phyloP scores from a whole-genome alignment of 1,140 invertebrate species.

The Atta colombica region DNA sequence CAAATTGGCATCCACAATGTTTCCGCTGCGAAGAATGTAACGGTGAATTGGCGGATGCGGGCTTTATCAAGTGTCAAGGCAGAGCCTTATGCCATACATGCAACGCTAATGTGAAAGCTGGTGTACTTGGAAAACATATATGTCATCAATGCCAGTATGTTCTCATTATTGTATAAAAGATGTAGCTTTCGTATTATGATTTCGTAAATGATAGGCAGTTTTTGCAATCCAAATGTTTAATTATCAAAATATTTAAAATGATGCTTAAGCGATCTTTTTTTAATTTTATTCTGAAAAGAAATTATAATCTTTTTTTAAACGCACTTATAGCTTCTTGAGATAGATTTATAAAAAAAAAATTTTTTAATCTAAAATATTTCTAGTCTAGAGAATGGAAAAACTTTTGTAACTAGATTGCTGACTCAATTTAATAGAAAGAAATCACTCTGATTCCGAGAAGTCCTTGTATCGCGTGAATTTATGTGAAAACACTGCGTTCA shows the following conservation, averaged over 20 bases:
- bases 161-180: conserved; percentile 34
- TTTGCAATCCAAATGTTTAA: not conserved
- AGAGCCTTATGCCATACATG: conserved; percentile 98
- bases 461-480: too few species aligned
- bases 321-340: not conserved
- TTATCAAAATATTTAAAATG: not conserved
- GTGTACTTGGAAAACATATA: conserved; percentile 98
- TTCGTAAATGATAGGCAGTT: not conserved
- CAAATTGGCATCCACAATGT: conserved; percentile 99
- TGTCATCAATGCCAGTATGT: conserved; percentile 99
- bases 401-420: too few species aligned
- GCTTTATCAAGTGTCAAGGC: conserved; percentile 98
- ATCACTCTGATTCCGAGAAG: too few species aligned
- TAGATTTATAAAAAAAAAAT: not conserved
- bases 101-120: conserved; percentile 98
- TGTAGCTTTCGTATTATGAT: not conserved
- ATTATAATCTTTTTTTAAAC: not conserved
- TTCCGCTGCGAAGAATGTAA: conserved; percentile 98
- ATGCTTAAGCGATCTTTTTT: not conserved
- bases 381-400: not conserved
- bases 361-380: too few species aligned
- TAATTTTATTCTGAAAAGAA: not conserved
- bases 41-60: conserved; percentile 96
- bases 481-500: too few species aligned
- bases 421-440: too few species aligned